Evolutionary conservation across 2,888 invertebrate genomes (phyloP).

Genomic region (Yponomeuta malinellus): DNA sequence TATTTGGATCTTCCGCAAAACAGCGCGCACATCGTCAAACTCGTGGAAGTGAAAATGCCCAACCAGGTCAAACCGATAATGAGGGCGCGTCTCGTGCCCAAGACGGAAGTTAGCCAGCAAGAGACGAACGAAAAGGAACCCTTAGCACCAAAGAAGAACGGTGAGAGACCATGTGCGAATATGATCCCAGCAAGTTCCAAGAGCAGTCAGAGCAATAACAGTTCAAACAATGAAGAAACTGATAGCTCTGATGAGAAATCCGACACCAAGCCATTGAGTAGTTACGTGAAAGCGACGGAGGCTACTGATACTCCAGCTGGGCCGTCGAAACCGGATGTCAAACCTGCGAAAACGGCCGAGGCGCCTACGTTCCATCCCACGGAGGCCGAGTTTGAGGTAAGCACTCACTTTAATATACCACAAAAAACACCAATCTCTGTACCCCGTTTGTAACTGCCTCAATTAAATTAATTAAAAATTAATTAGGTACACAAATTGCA

Average conservation of each 20-base stretch:
- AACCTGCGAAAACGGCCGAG: slow-evolving; percentile 75
- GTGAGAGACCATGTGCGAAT: not conserved
- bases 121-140: not conserved
- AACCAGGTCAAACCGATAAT: slow-evolving; percentile 39
- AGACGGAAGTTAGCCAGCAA: slow-evolving; percentile 56
- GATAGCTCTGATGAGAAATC: not conserved
- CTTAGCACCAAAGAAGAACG: not conserved
- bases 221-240: not conserved
- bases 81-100: slow-evolving; percentile 79
- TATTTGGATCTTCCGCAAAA: slow-evolving; percentile 14
- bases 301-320: too few relatives aligned
- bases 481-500: too few relatives aligned
- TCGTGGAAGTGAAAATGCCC: slow-evolving; percentile 12
- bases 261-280: not conserved
- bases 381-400: slow-evolving; percentile 82
- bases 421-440: too few relatives aligned
- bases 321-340: not conserved
- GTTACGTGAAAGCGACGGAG: not conserved
- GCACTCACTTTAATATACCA: slow-evolving; percentile 12
- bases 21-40: slow-evolving; percentile 13
- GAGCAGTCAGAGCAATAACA: not conserved
- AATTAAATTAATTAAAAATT: too few relatives aligned
- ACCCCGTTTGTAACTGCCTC: too few relatives aligned
- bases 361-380: slow-evolving; percentile 89
- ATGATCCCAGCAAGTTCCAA: not conserved